Percentiles rank a stretch among this genome's conserved stretches.
Conservation (phyloP, 2,113 vertebrate species). For the Gasterosteus nipponicus region DNA sequence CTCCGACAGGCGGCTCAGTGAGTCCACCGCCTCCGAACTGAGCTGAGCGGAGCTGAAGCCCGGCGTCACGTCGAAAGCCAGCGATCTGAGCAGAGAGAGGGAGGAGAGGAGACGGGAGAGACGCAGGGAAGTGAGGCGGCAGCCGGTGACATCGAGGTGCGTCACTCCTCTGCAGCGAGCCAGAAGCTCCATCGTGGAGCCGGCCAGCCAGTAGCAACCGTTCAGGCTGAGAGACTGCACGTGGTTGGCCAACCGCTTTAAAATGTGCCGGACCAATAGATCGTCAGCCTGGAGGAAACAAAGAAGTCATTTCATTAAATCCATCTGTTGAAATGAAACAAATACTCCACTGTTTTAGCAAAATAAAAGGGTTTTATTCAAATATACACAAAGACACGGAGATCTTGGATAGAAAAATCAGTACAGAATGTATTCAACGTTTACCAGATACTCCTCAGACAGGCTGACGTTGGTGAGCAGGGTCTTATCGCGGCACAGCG, state of each 20-base stretch:
- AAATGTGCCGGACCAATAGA: slow-evolving; percentile 82
- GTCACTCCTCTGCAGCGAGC: slow-evolving; percentile 88
- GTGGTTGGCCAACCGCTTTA: slow-evolving; percentile 85
- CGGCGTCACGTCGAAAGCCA: slow-evolving; percentile 89
- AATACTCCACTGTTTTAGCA: neutral
- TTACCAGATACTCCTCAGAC: slow-evolving; percentile 91
- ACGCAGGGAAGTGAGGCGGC: slow-evolving; percentile 87
- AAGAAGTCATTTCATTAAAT: neutral
- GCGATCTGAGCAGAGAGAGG: slow-evolving; percentile 84
- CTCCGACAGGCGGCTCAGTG: slow-evolving; percentile 87
- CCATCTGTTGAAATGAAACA: neutral
- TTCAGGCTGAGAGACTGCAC: slow-evolving; percentile 91
- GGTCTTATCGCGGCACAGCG: slow-evolving; percentile 91
- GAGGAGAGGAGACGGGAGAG: slow-evolving; percentile 91
- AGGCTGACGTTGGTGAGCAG: slow-evolving; percentile 87
- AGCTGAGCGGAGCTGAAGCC: slow-evolving; percentile 90
- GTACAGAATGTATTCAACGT: neutral
- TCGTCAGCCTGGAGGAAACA: slow-evolving; percentile 83
- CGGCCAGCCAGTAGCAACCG: slow-evolving; percentile 94
- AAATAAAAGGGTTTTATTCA: neutral
- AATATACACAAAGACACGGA: neutral
- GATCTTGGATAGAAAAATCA: neutral
- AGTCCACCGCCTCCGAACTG: slow-evolving; percentile 89
- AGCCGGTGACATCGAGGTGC: slow-evolving; percentile 91
- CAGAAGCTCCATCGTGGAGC: slow-evolving; percentile 84